These are phyloP conservation scores for Nemurella pictetii DNA, from an alignment of 2,888 invertebrate genomes.

Conservation along the genomic window DNA sequence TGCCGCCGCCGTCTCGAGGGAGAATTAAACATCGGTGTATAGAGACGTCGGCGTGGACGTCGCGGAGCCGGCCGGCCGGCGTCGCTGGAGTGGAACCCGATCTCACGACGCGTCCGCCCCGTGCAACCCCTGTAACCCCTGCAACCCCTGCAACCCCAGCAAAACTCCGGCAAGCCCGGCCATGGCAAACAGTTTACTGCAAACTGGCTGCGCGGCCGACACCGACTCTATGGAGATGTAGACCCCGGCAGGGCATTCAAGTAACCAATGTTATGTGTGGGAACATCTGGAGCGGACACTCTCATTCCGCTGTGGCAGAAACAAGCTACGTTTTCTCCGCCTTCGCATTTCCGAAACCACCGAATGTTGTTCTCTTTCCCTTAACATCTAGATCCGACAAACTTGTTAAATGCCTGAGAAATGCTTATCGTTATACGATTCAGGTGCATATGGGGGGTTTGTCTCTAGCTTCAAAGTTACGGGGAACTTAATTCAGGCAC, in stretches of 20 bases:
- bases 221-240: slow-evolving; percentile 23
- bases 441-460: not conserved
- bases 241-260: slow-evolving; percentile 6
- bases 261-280: slow-evolving; percentile 34
- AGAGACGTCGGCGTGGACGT: not conserved
- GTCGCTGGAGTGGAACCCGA: not conserved
- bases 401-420: slow-evolving; percentile 20
- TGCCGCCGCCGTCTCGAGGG: not conserved
- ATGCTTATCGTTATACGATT: slow-evolving; percentile 5
- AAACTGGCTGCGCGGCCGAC: not conserved
- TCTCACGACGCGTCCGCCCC: not conserved
- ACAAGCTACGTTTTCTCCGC: slow-evolving; percentile 29
- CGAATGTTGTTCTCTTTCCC: slow-evolving; percentile 19
- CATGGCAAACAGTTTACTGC: slow-evolving; percentile 10
- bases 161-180: not conserved
- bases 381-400: slow-evolving; percentile 13
- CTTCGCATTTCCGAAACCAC: slow-evolving; percentile 29
- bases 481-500: not conserved
- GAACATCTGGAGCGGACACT: slow-evolving; percentile 41
- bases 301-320: slow-evolving; percentile 37
- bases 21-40: not conserved
- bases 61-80: not conserved
- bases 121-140: not conserved
- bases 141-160: not conserved
- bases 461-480: not conserved